These are phyloP conservation scores for Camponotus vicinus DNA, from an alignment of 1,140 invertebrate species.

Conservation along the genomic window DNA sequence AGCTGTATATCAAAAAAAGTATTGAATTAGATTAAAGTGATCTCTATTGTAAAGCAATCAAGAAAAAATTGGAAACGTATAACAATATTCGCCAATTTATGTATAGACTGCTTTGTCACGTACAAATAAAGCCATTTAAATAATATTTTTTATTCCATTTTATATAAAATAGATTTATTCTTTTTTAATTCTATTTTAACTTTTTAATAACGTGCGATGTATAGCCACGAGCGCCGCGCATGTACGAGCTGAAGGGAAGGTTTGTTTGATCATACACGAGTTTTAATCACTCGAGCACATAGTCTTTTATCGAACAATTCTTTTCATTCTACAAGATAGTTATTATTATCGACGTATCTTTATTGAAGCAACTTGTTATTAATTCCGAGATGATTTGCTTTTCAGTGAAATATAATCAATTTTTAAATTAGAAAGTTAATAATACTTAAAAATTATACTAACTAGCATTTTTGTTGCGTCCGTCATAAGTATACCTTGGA, in stretches of 20 bases:
- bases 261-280: conserved; percentile 21
- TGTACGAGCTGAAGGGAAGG: not conserved
- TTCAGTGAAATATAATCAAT: not conserved
- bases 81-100: not conserved
- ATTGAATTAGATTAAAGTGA: conserved; percentile 20
- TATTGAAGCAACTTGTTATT: not conserved
- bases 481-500: conserved; percentile 91
- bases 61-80: not conserved
- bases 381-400: not conserved
- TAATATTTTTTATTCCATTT: not conserved
- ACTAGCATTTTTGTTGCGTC: conserved; percentile 86
- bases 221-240: not conserved
- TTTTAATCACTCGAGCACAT: conserved; percentile 1
- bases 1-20: not conserved
- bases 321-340: not conserved
- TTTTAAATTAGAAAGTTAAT: not conserved
- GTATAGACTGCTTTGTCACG: not conserved
- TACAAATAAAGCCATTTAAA: not conserved
- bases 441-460: conserved; percentile 40
- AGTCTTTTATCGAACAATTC: not conserved
- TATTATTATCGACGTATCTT: not conserved
- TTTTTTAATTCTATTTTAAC: not conserved
- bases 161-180: not conserved
- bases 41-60: conserved; percentile 6
- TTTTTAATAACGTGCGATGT: not conserved